Evolutionary conservation across 1,140 invertebrate genomes (phyloP).

Genomic region (Drosophila parvula): DNA sequence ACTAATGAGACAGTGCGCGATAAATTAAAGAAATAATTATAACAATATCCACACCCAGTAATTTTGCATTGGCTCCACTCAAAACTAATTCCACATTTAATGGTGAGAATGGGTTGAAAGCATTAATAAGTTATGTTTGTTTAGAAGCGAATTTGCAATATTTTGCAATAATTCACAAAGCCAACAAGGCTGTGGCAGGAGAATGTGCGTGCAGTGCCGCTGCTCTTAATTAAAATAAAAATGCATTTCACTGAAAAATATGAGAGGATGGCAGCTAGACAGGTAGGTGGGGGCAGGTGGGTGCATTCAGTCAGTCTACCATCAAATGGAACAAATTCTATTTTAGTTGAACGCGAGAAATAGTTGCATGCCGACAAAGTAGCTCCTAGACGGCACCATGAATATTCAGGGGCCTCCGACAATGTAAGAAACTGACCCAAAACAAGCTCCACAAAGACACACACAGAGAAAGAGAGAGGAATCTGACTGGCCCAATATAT

Average conservation of each 20-base stretch:
- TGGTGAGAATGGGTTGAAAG: conserved; percentile 38
- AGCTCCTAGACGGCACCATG: conserved; percentile 46
- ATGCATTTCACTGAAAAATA: conserved; percentile 45
- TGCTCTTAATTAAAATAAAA: conserved; percentile 42
- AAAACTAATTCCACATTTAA: conserved; percentile 31
- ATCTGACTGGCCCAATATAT: background rate
- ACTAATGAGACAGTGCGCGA: conserved; percentile 10
- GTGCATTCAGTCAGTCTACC: conserved; percentile 25
- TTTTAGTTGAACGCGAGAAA: conserved; percentile 70
- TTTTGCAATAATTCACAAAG: conserved; percentile 65
- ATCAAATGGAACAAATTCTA: conserved; percentile 53
- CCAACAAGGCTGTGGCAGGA: conserved; percentile 46
- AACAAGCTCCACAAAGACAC: conserved; percentile 10
- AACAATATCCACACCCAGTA: conserved; percentile 15
- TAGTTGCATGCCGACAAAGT: conserved; percentile 62
- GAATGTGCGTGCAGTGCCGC: conserved; percentile 60
- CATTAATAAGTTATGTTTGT: conserved; percentile 36
- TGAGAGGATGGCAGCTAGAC: conserved; percentile 14
- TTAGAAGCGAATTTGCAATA: conserved; percentile 36
- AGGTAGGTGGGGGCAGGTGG: background rate
- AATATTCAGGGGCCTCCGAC: conserved; percentile 48
- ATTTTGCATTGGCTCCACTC: conserved; percentile 17
- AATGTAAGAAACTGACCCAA: conserved; percentile 36
- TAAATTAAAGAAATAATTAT: conserved; percentile 24
- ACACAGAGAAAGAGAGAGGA: background rate